Conservation (phyloP, 2,888 invertebrate genomes). For the Cinara cedri region DNA sequence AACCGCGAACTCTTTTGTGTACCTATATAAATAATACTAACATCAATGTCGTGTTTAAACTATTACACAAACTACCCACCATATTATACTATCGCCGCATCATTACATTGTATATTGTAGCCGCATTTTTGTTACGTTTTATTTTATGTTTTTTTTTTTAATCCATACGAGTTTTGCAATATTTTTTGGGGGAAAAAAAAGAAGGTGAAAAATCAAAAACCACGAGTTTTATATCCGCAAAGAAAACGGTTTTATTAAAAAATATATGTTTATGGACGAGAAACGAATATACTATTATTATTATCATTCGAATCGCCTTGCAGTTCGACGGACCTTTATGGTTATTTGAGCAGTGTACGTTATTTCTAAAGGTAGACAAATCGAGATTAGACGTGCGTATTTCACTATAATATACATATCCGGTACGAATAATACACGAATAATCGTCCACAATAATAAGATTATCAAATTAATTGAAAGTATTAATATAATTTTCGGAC, state of each 20-base stretch:
- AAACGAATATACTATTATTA: too few species aligned
- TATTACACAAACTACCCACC: conserved; percentile 31
- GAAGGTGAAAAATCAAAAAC: background rate
- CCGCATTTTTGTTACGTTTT: background rate
- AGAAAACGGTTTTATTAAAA: conserved; percentile 6
- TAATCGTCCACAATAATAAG: background rate
- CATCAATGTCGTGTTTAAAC: conserved; percentile 38
- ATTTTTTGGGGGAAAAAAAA: conserved; percentile 16
- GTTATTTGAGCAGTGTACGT: too few species aligned
- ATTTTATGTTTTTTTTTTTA: too few species aligned
- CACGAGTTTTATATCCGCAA: background rate
- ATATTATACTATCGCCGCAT: background rate
- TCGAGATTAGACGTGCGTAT: background rate
- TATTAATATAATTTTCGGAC: too few species aligned
- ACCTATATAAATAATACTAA: too few species aligned
- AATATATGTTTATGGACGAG: too few species aligned
- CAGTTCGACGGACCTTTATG: background rate
- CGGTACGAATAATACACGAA: conserved; percentile 5
- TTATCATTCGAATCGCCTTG: conserved; percentile 29
- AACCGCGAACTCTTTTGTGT: conserved; percentile 42
- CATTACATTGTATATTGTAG: too few species aligned
- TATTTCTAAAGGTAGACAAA: conserved; percentile 16
- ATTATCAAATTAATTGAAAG: too few species aligned
- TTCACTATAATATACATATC: too few species aligned
- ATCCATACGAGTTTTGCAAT: conserved; percentile 14